Evolutionary conservation across 2,888 invertebrate genomes (phyloP), one percentile per base, ranked within the genome.

Genomic region (Athalia rosae): DNA sequence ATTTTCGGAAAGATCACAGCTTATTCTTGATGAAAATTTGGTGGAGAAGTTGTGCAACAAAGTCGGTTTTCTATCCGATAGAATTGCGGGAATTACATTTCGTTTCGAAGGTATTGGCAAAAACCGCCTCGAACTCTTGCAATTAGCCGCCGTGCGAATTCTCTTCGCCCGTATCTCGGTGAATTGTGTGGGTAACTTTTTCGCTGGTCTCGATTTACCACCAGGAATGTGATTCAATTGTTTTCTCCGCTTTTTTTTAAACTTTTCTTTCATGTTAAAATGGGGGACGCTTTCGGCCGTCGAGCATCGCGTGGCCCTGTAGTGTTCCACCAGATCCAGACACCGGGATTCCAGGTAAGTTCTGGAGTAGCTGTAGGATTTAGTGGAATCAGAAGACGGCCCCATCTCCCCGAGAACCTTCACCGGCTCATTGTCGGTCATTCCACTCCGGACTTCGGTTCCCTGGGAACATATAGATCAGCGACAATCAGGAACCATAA

Each of bases 391-490:
- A 66, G 56, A 61, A 5, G 53, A 71, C 47, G 79, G 81, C 50
- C 78, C 81, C 78, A 81, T 81, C 79, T 82, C 81, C 9, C 76
- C 80, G 41, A 77, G 80, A 79, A 78, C 80, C 80, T 79, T 79
- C 50, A 78, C 77, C 63, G 69, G 59, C 74, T 76, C 28, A 28
- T 28, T 28, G 28, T 28, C 77, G 77, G 79, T 79, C 76, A 77
- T 71, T 59, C 76, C 71, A 56, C 76, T 80, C 80, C 81, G 80
- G 67, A 78, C 79, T 73, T 82, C 78, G 76, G 79, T 79, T 82
- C 83, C 86, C 87, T 87, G 83, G 81, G 84, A 84, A 86, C 83
- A 87, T 50, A 69, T 53, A 53, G 28, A 78, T 76, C 74, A 78
- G 74, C 77, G 79, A 80, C 11, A 69, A 56, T 53, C 53, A 41